These are phyloP conservation scores for Smutsia temminckii DNA, from an alignment of 2,797 vertebrate genomes.

Conservation along the genomic window DNA sequence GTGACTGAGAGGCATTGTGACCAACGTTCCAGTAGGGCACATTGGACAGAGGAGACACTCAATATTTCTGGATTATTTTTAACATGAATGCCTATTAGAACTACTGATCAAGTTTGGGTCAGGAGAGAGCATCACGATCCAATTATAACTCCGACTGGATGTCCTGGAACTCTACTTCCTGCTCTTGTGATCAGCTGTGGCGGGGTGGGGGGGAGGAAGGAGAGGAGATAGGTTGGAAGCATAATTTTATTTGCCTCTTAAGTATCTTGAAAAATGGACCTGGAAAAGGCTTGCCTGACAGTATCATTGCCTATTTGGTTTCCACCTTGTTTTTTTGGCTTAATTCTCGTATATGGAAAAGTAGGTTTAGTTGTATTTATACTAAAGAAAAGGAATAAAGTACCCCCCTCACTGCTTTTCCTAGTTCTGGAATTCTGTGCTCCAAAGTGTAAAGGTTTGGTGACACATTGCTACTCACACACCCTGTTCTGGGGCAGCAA, in stretches of 20 bases:
- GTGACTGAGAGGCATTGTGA: constrained; percentile 49
- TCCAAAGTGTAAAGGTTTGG: background rate
- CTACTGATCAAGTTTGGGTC: background rate
- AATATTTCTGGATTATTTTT: background rate
- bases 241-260: background rate
- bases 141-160: background rate
- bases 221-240: background rate
- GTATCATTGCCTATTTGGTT: background rate
- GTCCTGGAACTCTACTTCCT: background rate
- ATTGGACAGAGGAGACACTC: background rate
- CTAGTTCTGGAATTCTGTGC: background rate
- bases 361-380: background rate
- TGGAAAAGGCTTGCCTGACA: background rate
- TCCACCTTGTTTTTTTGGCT: background rate
- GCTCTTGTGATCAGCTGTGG: background rate
- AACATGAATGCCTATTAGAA: background rate
- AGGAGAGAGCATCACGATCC: background rate
- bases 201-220: background rate
- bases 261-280: background rate
- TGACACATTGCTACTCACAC: background rate
- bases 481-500: background rate
- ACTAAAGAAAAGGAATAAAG: constrained; percentile 13
- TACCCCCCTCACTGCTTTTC: background rate
- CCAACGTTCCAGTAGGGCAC: background rate
- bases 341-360: constrained; percentile 5